phyloP scores from a whole-genome alignment of 92 coral and sea anemone species.

The Micromussa lordhowensis region DNA sequence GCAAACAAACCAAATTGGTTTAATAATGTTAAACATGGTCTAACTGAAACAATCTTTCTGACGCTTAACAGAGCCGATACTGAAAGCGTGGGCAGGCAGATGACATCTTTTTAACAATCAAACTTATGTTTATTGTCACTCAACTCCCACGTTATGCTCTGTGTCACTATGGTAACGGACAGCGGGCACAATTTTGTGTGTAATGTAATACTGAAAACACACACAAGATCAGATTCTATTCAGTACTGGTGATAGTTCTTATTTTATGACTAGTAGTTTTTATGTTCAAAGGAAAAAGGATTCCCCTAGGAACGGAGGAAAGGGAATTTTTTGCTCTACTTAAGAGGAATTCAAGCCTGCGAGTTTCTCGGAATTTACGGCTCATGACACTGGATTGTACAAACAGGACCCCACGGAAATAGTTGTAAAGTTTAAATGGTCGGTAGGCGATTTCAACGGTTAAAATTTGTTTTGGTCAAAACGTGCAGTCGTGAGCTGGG shows the following conservation, averaged over 20 bases:
- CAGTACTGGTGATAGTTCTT: background rate
- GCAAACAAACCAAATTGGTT: background rate
- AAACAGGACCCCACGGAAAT: background rate
- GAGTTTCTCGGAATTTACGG: constrained; percentile 45
- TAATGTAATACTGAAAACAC: background rate
- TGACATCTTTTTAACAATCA: background rate
- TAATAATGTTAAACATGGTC: background rate
- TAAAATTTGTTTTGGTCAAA: background rate
- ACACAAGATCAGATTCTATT: background rate
- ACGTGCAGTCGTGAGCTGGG: background rate
- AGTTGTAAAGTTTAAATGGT: background rate
- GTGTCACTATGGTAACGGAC: background rate
- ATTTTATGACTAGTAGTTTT: background rate
- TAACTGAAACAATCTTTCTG: background rate
- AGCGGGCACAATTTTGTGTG: background rate
- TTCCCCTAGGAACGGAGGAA: constrained; percentile 18
- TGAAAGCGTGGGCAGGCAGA: constrained; percentile 5
- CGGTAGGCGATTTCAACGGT: background rate
- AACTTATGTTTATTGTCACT: background rate
- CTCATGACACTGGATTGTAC: constrained; percentile 8
- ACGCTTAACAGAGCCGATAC: background rate
- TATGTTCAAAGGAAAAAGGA: background rate
- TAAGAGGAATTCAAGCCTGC: constrained; percentile 11
- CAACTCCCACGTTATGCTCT: background rate
- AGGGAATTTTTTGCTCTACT: background rate